phyloP scores from a whole-genome alignment of 2,888 invertebrate genomes.

The Eilema sororculum region DNA sequence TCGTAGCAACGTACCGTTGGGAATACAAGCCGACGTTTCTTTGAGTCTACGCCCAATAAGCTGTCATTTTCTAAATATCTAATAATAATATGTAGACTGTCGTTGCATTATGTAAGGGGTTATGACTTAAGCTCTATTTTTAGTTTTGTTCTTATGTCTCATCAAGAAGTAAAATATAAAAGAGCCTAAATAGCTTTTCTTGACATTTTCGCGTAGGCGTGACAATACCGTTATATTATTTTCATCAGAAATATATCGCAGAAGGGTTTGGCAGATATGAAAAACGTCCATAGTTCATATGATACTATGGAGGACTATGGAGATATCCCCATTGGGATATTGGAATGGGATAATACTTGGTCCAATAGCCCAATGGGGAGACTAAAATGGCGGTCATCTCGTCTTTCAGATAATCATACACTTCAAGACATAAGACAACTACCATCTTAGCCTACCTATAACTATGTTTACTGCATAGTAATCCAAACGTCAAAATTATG shows the following conservation, averaged over 20 bases:
- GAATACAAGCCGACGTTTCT: constrained; percentile 57
- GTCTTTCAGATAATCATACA: too few relatives aligned
- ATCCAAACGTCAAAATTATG: too few relatives aligned
- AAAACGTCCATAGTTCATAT: background rate
- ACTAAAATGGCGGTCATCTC: too few relatives aligned
- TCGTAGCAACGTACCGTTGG: constrained; percentile 66
- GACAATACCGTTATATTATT: too few relatives aligned
- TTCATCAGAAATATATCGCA: background rate
- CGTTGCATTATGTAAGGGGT: background rate
- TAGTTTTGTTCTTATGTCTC: background rate
- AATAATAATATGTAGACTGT: constrained; percentile 36
- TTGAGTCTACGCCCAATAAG: constrained; percentile 70
- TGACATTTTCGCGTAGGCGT: background rate
- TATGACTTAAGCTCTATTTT: background rate
- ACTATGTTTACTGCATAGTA: too few relatives aligned
- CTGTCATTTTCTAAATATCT: constrained; percentile 69
- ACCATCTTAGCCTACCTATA: too few relatives aligned
- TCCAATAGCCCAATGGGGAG: too few relatives aligned
- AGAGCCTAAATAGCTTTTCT: background rate
- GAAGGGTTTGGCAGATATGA: background rate
- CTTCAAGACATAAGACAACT: too few relatives aligned
- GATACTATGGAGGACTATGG: too few relatives aligned
- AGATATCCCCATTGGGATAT: too few relatives aligned
- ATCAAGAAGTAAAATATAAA: background rate
- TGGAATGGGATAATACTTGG: too few relatives aligned